Evolutionary conservation across 2,797 vertebrate genomes (phyloP), one percentile per base, ranked within the genome.

Genomic region (Sebastolobus altivelis): DNA sequence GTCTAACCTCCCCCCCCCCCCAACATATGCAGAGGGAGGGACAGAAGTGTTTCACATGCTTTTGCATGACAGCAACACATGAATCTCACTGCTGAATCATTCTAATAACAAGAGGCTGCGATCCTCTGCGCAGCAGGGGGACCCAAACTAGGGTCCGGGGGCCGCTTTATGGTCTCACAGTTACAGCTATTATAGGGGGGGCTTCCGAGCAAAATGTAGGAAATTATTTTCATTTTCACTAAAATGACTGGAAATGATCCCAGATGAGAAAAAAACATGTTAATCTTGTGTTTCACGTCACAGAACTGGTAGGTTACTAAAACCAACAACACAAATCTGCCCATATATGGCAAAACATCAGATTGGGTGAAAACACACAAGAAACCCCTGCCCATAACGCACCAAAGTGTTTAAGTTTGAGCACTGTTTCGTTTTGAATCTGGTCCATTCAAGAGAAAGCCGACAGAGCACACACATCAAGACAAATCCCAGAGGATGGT

Each of bases 371-470:
- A 59, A 40, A 76, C 20, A 62, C 40, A 54, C 14, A 18, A 74
- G 6, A 18, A 18, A 59, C 29, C 22, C 22, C 22, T 27, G 49
- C 29, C 38, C 68, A 61, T 8, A 18, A n/a, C 60, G 18, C 61
- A 29, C 55, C 58, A 29, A 29, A 38, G 49, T 16, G 58, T 66
- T 25, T 20, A 89, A 88, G 78, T 91, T 87, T 63, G 11, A 84
- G 22, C 52, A 43, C 86, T 85, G 82, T 25, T 70, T 80, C 75
- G 25, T 31, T 82, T 43, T 14, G 20, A 65, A 35, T 76, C 68
- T 33, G 59, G 3, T 88, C 86, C 82, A 79, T 69, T 85, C 70
- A 83, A 37, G 12, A 52, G 18, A 75, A 59, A 85, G 25, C 63
- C 75, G 29, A 46, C 27, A 1, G 54, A 35, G 60, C 72, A 58